phyloP scores from a whole-genome alignment of 2,888 invertebrate genomes.

The Sarcophaga carnaria region DNA sequence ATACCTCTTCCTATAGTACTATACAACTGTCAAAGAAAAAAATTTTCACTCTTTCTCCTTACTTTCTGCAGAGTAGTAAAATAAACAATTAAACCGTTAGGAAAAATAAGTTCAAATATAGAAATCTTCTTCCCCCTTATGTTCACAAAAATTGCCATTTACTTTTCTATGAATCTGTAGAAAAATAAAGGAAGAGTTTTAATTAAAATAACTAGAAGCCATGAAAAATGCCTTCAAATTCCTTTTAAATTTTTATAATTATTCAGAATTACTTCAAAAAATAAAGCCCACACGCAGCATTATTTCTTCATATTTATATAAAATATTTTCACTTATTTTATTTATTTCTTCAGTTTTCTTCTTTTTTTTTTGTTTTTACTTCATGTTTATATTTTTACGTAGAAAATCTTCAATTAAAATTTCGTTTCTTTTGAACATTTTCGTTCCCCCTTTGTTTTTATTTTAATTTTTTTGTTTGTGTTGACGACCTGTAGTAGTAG shows the following conservation, averaged over 20 bases:
- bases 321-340: too few species aligned
- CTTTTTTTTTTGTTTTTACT: not conserved
- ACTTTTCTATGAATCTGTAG: too few species aligned
- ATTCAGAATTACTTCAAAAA: conserved; percentile 20
- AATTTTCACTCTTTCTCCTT: too few species aligned
- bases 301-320: not conserved
- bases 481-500: not conserved
- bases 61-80: too few species aligned
- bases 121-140: too few species aligned
- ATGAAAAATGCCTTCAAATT: conserved; percentile 11
- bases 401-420: conserved; percentile 55
- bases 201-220: not conserved
- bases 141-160: too few species aligned
- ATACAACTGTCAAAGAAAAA: too few species aligned
- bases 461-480: not conserved
- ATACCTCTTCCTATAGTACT: too few species aligned
- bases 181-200: too few species aligned
- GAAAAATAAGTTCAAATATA: too few species aligned
- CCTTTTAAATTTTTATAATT: conserved; percentile 24
- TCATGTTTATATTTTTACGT: conserved; percentile 33
- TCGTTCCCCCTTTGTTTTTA: conserved; percentile 1
- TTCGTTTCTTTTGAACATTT: conserved; percentile 24
- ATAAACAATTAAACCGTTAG: too few species aligned
- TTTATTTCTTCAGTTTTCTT: not conserved
- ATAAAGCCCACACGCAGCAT: not conserved